Evolutionary conservation across 1,140 invertebrate species (phyloP), one percentile per base, ranked within the genome.

Genomic region (Sarcophaga peregrina): DNA sequence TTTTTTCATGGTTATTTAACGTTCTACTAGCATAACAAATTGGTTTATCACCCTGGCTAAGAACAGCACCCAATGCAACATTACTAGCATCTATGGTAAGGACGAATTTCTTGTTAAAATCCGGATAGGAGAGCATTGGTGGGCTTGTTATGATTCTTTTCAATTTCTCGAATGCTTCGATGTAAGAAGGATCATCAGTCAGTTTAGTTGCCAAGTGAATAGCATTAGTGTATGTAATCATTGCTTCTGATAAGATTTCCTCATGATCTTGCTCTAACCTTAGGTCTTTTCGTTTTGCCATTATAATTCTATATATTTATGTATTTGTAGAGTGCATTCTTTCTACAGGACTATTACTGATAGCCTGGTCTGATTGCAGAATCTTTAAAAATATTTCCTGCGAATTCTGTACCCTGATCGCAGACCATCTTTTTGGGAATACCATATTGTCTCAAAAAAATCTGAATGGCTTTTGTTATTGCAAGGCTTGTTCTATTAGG

Each of bases 11-110:
- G n/a, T n/a, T n/a, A n/a, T n/a, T n/a, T n/a, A n/a, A n/a, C n/a
- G n/a, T n/a, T 90, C 80, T 58, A 83, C 86, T 89, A 5, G 89
- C 90, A 85, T 88, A 91, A 17, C 85, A 85, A 10, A 90, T 85
- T 17, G 87, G 88, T 58, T 85, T 75, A 6, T 82, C 62, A 73
- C 87, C 75, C n/a, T n/a, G n/a, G n/a, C 84, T 91, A 88, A n/a
- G n/a, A n/a, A n/a, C n/a, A n/a, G n/a, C n/a, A n/a, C n/a, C n/a
- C n/a, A n/a, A n/a, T n/a, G n/a, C n/a, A n/a, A n/a, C n/a, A n/a
- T 54, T 62, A 75, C 73, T 75, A 6, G 73, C 73, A 11, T 75
- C 37, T 13, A 45, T 75, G 45, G 45, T 25, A 3, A 75, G 45
- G 5, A 17, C 15, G 45, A 75, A 75, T 75, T 75, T 75, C n/a